Evolutionary conservation across 2,888 invertebrate species (phyloP), one percentile per base, ranked within the genome.

Genomic region (Podabrus alpinus): DNA sequence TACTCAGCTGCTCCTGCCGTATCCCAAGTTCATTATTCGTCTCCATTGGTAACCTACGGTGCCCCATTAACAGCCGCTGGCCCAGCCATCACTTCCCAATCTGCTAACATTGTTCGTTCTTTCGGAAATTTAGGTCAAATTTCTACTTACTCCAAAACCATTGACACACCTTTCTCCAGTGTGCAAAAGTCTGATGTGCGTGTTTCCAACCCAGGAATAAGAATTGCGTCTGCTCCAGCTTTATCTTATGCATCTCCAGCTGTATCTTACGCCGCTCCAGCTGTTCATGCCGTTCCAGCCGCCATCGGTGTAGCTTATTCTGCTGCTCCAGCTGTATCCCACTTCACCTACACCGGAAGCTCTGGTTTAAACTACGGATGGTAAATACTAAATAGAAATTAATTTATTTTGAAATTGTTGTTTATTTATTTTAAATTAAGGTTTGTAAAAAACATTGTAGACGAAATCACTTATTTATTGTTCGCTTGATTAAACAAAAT

Each of bases 91-190:
- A 89, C 91, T 73, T 88, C 90, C 11, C 90, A 91, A 82, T 89
- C 90, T 62, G 89, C 90, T 75, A 92, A 92, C 85, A 91, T 90
- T 80, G 85, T 91, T 79, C 88, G 92, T 77, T 89, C 90, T 66
- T 91, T 89, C 72, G 93, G 92, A 79, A 93, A 93, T 85, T 88
- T 93, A 78, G 93, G 92, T 77, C 91, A 91, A 89, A 89, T 92
- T 74, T 92, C 93, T 15, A 92, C 92, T 67, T 92, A 91, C 86
- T 89, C 91, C 13, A 93, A 93, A 85, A 90, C 92, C 76, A 90
- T 93, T 80, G 92, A 92, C 85, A 93, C 93, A 1, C 93, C 93
- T 9, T 93, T 90, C 89, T 92, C 92, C 68, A 92, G 92, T 83
- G 92, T 92, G 66, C 91, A 92, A 83, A 93, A 93, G 83, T 88